Conservation (phyloP, 2,113 vertebrate genomes). For the Lutjanus erythropterus region DNA sequence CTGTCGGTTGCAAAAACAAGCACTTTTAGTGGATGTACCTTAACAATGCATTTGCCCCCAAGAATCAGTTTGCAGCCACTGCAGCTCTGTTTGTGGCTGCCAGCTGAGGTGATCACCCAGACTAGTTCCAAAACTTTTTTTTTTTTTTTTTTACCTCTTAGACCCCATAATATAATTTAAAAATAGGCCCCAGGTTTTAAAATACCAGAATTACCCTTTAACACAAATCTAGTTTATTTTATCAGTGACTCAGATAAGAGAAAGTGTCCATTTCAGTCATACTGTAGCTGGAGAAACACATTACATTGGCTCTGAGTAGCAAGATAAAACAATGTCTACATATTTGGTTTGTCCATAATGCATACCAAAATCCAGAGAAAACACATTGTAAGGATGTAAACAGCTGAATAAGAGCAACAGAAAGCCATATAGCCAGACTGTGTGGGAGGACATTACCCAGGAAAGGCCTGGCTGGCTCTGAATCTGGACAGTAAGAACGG, state of each 20-base stretch:
- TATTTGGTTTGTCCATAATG: constrained; percentile 13
- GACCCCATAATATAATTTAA: too few relatives aligned
- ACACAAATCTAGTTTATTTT: neutral
- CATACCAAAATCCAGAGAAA: constrained; percentile 32
- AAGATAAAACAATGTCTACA: constrained; percentile 1
- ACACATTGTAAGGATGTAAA: constrained; percentile 43
- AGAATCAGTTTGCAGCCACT: too few relatives aligned
- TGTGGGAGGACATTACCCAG: constrained; percentile 76
- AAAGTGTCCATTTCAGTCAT: neutral
- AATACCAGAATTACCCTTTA: too few relatives aligned
- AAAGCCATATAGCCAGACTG: constrained; percentile 59
- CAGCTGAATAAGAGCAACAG: constrained; percentile 43
- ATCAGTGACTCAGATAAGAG: neutral
- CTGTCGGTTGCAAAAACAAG: too few relatives aligned
- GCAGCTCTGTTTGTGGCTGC: too few relatives aligned
- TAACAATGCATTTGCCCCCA: too few relatives aligned
- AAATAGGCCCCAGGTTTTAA: too few relatives aligned
- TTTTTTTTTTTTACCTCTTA: too few relatives aligned
- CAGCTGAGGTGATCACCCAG: too few relatives aligned
- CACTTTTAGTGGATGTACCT: too few relatives aligned
- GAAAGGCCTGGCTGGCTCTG: constrained; percentile 62
- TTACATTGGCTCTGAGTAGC: neutral
- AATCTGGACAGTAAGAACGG: constrained; percentile 63
- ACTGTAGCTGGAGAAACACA: neutral
- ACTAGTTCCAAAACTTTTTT: too few relatives aligned